Base-by-base conservation (phyloP, 2,888 invertebrate genomes). In the Drosophila falleni region DNA sequence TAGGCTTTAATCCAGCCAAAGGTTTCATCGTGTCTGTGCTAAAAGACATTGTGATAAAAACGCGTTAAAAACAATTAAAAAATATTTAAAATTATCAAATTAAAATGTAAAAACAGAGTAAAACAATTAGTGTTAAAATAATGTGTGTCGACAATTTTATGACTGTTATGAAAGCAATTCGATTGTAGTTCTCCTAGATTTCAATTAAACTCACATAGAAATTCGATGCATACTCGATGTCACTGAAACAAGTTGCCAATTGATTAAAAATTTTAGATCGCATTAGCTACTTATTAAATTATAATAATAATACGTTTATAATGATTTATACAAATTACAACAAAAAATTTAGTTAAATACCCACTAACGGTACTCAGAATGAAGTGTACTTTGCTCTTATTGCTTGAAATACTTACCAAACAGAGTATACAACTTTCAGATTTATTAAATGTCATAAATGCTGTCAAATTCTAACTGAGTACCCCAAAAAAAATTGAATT, bases 41-140 rank as follows among this genome's bases (percentile, higher is more conserved):
- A 6, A 3, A 1, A 10, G 47, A 5, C 74, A 70, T 72, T 39
- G 9, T 44, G 1, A n/a, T 2, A 16, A 23, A 23, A 23, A 23
- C 37, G 23, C 33, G 46, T 37, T 42, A 51, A 56, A 71, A 60
- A 47, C 26, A 0, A 13, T 13, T 59, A 51, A 51, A 60, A 77
- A 61, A 19, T 4, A 0, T 41, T 33, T 26, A 31, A 59, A 49
- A 31, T 13, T 26, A 15, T 11, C 35, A 77, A 19, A 8, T 29
- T 56, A 50, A 70, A 62, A 42, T 1, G 1, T 37, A 46, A 33
- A 59, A 64, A 15, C 1, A 19, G 42, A 1, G 19, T 53, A 58
- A 54, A 61, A 26, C 15, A 26, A 9, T 9, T 13, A 26, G 4
- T 39, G 19, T 23, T 62, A 54, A 70, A 75, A 59, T 31, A 75